These are phyloP conservation scores for Lindbergichthys nudifrons DNA, from an alignment of 2,797 vertebrate genomes.

Conservation along the genomic window DNA sequence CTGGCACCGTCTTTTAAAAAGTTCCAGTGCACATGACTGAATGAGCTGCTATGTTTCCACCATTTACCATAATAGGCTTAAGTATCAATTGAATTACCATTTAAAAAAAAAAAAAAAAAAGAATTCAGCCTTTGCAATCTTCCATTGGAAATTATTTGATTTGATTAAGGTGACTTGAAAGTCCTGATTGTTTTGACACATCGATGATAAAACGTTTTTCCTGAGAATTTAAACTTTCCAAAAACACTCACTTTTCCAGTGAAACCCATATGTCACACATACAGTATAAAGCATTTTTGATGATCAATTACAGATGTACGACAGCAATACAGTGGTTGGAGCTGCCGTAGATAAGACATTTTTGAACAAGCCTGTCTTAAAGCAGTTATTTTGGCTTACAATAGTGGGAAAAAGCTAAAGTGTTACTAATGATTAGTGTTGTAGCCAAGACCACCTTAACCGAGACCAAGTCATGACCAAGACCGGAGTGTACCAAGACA, in stretches of 20 bases:
- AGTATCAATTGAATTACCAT: slow-evolving; percentile 8
- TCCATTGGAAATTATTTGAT: slow-evolving; percentile 18
- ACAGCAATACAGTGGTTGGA: neutral
- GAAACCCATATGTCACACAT: slow-evolving; percentile 25
- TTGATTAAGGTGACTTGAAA: slow-evolving; percentile 23
- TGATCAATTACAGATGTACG: slow-evolving; percentile 38
- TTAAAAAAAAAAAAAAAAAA: neutral
- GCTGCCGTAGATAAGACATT: neutral
- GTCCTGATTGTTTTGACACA: neutral
- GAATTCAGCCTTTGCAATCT: neutral
- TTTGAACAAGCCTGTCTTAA: neutral
- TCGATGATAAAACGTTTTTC: slow-evolving; percentile 21
- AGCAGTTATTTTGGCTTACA: no score
- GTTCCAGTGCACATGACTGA: neutral
- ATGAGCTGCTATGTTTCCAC: slow-evolving; percentile 11
- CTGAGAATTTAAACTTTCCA: slow-evolving; percentile 19
- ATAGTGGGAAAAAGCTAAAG: neutral
- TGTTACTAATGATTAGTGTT: neutral
- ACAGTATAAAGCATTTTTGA: slow-evolving; percentile 6
- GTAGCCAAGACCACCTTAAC: no score
- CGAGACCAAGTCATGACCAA: no score
- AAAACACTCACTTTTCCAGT: slow-evolving; percentile 42
- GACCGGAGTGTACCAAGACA: no score
- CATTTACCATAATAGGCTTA: neutral
- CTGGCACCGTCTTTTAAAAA: slow-evolving; percentile 1